phyloP scores from a whole-genome alignment of 2,797 vertebrate species.

The Vipera ursinii region DNA sequence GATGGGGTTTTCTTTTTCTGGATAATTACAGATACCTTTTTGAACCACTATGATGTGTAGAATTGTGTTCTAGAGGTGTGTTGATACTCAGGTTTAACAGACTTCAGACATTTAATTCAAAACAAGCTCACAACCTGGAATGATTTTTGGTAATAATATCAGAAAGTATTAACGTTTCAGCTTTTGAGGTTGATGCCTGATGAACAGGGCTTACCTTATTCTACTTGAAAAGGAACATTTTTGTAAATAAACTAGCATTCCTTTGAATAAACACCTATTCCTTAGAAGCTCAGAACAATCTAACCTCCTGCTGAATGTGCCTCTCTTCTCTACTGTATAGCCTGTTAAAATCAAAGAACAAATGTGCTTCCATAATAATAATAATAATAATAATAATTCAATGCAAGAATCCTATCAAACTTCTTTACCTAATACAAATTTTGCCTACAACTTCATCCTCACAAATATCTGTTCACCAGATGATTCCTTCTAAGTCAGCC shows the following conservation, averaged over 20 bases:
- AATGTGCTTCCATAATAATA: conserved; percentile 11
- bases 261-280: conserved; percentile 46
- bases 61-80: not conserved
- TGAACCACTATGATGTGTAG: not conserved
- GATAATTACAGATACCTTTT: not conserved
- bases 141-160: conserved; percentile 5
- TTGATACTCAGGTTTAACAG: not conserved
- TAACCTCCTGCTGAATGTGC: conserved; percentile 32
- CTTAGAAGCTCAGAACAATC: conserved; percentile 48
- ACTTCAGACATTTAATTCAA: conserved; percentile 40
- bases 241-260: conserved; percentile 39
- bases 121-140: conserved; percentile 23
- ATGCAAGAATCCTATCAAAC: conserved; percentile 19
- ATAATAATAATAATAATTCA: not conserved
- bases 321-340: conserved; percentile 7
- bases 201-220: conserved; percentile 41
- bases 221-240: conserved; percentile 46
- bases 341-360: not conserved
- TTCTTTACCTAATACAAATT: conserved; percentile 17
- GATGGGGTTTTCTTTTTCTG: conserved; percentile 1
- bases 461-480: conserved; percentile 13
- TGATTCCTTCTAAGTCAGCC: conserved; percentile 37
- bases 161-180: conserved; percentile 16
- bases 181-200: conserved; percentile 24
- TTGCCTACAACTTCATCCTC: conserved; percentile 1